Evolutionary conservation across 2,888 invertebrate genomes (phyloP).

Genomic region (Spisula solida): DNA sequence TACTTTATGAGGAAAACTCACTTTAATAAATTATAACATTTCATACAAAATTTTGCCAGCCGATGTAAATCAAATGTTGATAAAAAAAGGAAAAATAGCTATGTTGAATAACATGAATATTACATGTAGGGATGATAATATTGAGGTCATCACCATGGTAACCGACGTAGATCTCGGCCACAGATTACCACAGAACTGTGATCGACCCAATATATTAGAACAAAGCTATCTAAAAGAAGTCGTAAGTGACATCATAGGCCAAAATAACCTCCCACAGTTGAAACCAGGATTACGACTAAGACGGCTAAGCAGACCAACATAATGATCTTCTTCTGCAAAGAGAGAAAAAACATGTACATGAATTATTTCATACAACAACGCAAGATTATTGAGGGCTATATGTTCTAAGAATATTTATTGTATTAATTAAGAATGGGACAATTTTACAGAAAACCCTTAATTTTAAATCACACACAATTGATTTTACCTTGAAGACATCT

Average conservation of each 20-base stretch:
- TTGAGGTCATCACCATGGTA: not conserved
- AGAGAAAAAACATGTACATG: slow-evolving; percentile 71
- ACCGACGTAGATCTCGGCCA: not conserved
- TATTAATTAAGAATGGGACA: too few relatives aligned
- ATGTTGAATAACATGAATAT: not conserved
- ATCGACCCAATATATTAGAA: slow-evolving; percentile 18
- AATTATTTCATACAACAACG: too few relatives aligned
- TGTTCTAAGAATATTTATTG: too few relatives aligned
- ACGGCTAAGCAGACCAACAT: slow-evolving; percentile 95
- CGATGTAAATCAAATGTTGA: not conserved
- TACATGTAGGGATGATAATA: not conserved
- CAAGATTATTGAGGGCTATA: too few relatives aligned
- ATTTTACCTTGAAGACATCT: too few relatives aligned
- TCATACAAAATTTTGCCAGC: not conserved
- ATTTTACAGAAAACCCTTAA: too few relatives aligned
- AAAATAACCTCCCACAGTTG: slow-evolving; percentile 90
- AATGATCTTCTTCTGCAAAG: slow-evolving; percentile 96
- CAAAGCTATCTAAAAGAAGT: slow-evolving; percentile 4
- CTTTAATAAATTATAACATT: not conserved
- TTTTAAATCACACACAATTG: too few relatives aligned
- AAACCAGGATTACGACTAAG: slow-evolving; percentile 92
- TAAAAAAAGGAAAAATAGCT: not conserved
- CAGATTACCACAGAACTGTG: slow-evolving; percentile 12
- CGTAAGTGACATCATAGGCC: slow-evolving; percentile 60
- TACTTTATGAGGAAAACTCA: not conserved